Evolutionary conservation across 2,113 vertebrate species (phyloP), one percentile per base, ranked within the genome.

Genomic region (Prietella phreatophila): DNA sequence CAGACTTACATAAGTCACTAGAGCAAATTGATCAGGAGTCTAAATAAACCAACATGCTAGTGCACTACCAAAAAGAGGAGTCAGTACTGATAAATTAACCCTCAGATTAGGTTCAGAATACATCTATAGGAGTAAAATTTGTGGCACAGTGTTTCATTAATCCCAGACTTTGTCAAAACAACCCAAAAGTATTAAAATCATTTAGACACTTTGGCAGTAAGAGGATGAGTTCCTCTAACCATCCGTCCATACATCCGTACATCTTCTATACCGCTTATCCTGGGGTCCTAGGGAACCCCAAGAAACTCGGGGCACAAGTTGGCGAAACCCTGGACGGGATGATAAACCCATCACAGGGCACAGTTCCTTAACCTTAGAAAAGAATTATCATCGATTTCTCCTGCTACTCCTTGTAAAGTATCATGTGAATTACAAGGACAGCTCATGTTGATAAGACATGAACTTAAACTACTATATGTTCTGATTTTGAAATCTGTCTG

Each of bases 381-480:
- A 80, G 80, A 85, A 81, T 42, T 17, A 81, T 27, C 63, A 55
- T 75, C n/a, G 75, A 61, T 87, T 58, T 56, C 30, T 84, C 8
- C 61, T 84, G 36, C 36, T 86, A 36, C 33, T 65, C 8, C 14
- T 58, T 53, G 56, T 56, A 53, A 55, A 67, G 56, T 8, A 81
- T 39, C 30, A n/a, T 83, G 76, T 82, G 79, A 36, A 63, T 76
- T 83, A 61, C 67, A 75, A 81, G 55, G 36, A 73, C 53, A 67
- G 84, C 56, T 53, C 88, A 86, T 56, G 80, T 80, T 76, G 84
- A 25, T 78, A 69, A 83, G n/a, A 65, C n/a, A 36, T 33, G 30
- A 14, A 22, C 39, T 79, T 50, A n/a, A 55, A 55, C 47, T 55
- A 55, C 50, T 30, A 19, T 19, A 27, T 30, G 50, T 55, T 30